Percentiles rank a stretch among this genome's conserved stretches.
Evolutionary conservation across 2,888 invertebrate genomes (phyloP).

Genomic region (Cylindroiulus punctatus): DNA sequence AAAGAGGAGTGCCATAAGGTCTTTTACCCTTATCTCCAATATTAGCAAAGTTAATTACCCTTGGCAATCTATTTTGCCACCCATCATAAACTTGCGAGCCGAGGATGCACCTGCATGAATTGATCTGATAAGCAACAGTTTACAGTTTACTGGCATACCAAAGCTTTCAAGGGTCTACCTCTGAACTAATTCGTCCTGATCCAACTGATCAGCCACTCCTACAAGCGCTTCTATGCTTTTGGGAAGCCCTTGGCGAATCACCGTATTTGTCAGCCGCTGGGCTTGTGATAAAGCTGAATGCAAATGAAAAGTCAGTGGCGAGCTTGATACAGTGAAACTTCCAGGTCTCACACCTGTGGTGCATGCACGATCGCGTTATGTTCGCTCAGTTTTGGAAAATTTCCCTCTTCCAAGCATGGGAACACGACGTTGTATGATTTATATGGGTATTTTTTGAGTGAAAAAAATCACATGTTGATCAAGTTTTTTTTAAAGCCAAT

Average conservation of each 20-base stretch:
- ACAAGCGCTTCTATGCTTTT: not conserved
- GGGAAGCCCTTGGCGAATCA: conserved; percentile 52
- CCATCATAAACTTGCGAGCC: conserved; percentile 56
- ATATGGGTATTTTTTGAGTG: too few relatives aligned
- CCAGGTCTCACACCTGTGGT: too few relatives aligned
- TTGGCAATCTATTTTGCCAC: conserved; percentile 55
- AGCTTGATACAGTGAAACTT: too few relatives aligned
- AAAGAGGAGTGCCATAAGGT: conserved; percentile 17
- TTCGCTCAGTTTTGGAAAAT: too few relatives aligned
- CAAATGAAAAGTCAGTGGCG: too few relatives aligned
- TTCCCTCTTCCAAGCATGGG: too few relatives aligned
- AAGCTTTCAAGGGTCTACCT: not conserved
- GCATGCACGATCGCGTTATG: too few relatives aligned
- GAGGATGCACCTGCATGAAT: conserved; percentile 39
- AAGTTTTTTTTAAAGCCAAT: too few relatives aligned
- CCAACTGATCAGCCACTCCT: not conserved
- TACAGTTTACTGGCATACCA: not conserved
- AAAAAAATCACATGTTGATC: too few relatives aligned
- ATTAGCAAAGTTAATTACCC: conserved; percentile 8
- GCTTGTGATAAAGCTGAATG: conserved; percentile 49
- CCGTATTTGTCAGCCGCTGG: conserved; percentile 52
- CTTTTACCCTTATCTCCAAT: not conserved
- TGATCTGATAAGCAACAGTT: not conserved
- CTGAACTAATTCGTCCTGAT: conserved; percentile 50
- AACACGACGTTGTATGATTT: not conserved